Base-by-base conservation (phyloP, 2,113 vertebrate species). In the Hippopotamus amphibius region DNA sequence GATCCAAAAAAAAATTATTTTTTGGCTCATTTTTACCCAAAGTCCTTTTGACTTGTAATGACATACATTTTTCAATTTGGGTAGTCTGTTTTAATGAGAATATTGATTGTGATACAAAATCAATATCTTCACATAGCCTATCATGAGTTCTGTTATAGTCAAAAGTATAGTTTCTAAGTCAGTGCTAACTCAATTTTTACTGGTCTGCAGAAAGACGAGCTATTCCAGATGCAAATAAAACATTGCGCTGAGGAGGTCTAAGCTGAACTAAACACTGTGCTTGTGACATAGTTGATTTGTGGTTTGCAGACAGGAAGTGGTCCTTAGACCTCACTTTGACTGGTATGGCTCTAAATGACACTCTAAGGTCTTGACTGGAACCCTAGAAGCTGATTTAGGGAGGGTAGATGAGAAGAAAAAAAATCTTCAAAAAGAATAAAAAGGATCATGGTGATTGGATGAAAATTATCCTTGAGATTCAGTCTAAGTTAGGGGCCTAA, bases 381-480 rank as follows among this genome's bases (percentile, higher is more conserved):
- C 46, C 17, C 14, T 37, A 48, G 63, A 30, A 46, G 28, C 83
- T 79, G 83, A 41, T 33, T 72, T 66, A 82, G 85, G 57, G 92
- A 92, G 48, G 57, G 43, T 48, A 65, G 37, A 71, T 59, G 37
- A 83, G 63, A 92, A 82, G 66, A 91, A 88, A 55, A 55, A 61
- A 65, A 7, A 53, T 83, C 88, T 48, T 88, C 33, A 26, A 26
- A 63, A 80, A 59, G 59, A 93, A 68, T 92, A 65, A 53, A 79
- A n/a, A 76, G 59, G n/a, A 87, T 91, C 83, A 43, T 37, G 37
- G 84, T 22, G n/a, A 95, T 83, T 63, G 63, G 53, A 55, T 68
- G 53, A 83, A 96, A 94, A 92, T 68, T 68, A 87, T 46, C 74
- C 26, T 85, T 50, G 71, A 80, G 55, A 57, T 85, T 53, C 63